These are phyloP conservation scores for Itoplectis maculator DNA, from an alignment of 2,888 invertebrate genomes.

Conservation along the genomic window DNA sequence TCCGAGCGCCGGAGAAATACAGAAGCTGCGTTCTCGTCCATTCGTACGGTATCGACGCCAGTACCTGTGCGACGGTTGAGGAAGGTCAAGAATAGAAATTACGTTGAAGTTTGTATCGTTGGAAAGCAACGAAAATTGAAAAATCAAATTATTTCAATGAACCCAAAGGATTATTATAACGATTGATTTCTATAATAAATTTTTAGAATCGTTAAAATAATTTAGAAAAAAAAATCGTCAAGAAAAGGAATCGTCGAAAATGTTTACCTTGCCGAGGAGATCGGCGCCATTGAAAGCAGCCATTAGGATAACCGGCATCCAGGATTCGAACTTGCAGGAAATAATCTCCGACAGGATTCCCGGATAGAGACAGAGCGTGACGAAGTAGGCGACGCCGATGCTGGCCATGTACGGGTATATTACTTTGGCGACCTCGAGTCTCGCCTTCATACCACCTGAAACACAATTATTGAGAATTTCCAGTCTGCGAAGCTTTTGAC, in stretches of 20 bases:
- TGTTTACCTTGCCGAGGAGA: constrained; percentile 93
- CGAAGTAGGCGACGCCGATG: constrained; percentile 95
- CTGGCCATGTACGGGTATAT: constrained; percentile 97
- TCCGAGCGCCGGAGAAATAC: constrained; percentile 90
- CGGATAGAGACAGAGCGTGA: constrained; percentile 95
- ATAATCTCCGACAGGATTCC: constrained; percentile 95
- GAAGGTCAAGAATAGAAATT: too few relatives aligned
- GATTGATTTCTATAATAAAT: background rate
- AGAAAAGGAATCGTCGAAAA: too few relatives aligned
- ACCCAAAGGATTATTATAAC: background rate
- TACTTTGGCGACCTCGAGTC: constrained; percentile 93
- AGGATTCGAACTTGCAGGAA: constrained; percentile 92
- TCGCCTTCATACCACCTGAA: constrained; percentile 89
- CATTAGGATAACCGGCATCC: constrained; percentile 97
- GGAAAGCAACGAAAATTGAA: too few relatives aligned
- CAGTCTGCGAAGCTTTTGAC: background rate
- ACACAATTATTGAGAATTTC: too few relatives aligned
- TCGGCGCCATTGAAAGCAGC: constrained; percentile 95
- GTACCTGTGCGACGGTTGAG: too few relatives aligned
- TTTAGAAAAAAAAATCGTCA: background rate
- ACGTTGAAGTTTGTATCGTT: too few relatives aligned
- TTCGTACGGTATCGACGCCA: constrained; percentile 92
- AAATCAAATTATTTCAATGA: too few relatives aligned
- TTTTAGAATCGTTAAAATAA: background rate
- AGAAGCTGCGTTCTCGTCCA: constrained; percentile 93